Base-by-base conservation (phyloP, 2,888 invertebrate species). In the Meta bourneti region DNA sequence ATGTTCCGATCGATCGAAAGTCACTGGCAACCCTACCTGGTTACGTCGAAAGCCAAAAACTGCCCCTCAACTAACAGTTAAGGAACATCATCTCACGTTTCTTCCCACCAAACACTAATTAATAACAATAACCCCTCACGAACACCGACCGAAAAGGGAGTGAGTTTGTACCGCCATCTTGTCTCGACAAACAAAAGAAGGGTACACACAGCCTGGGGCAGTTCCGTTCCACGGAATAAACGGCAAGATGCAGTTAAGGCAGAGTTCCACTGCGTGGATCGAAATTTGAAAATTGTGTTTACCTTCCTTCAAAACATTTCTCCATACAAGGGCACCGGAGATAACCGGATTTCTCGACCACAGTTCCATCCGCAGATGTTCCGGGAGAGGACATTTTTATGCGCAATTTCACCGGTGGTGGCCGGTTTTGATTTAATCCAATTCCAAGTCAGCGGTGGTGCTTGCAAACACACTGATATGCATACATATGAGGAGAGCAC, bases 201-300 rank as follows among this genome's bases (percentile, higher is more conserved):
- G 11, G 61, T 61, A 61, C 61, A 61, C 61, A 61, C 61, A 61
- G 7, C 61, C 16, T 11, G 13, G 61, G 11, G 61, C 61, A 61
- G 61, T 61, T 61, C 6, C 13, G 16, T 61, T 61, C 61, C 11
- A 1, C 61, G 13, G 11, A 9, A 61, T 61, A 61, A 61, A 61
- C 61, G 34, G 61, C 61, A 61, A 16, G 61, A 7, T 16, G 61
- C 1, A 34, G 34, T 34, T 1, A 34, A 61, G 16, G 13, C 61
- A 9, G 7, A 34, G 34, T 34, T 34, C 34, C 34, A 34, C 61
- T 16, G 61, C 61, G 61, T 61, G 61, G 61, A 9, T 16, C 61
- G 61, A 61, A 61, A 61, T 61, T 61, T 61, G 61, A 61, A 61
- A 61, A 61, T 61, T 61, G 61, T 61, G 61, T 61, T 61, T 61